Evolutionary conservation across 2,113 vertebrate species (phyloP), one percentile per base, ranked within the genome.

Genomic region (Myotis lucifugus): DNA sequence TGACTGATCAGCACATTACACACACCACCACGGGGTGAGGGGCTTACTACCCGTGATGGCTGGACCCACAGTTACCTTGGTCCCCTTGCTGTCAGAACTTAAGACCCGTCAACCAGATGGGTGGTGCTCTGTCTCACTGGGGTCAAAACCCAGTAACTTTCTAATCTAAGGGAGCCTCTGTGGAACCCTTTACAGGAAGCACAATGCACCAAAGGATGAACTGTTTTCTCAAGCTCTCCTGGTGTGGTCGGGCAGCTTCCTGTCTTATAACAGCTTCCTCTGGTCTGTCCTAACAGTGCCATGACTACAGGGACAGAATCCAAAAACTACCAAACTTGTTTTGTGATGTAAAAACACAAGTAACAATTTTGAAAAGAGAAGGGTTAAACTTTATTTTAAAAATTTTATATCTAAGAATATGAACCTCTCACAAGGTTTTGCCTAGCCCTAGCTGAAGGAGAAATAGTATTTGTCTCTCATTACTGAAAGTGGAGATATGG

Each of bases 21-120:
- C 3, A 50, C 11, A 19, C 34, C 0, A 1, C 70, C n/a, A 4
- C 0, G 19, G 27, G 50, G 73, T 13, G 29, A 66, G 52, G n/a
- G n/a, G 25, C 21, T 27, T 4, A 81, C 29, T 11, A 8, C 2
- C 0, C 1, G 17, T 21, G 12, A 21, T 37, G 15, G 46, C 46
- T 52, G 32, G 48, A 27, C n/a, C 77, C 19, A 34, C 0, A 8
- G 25, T 54, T 18, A 25, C 19, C 34, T 92, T 59, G 2, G 12
- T 34, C 6, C 32, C 25, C 77, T 93, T 93, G 86, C 76, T 88
- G 94, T 50, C 70, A 52, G 72, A 97, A 92, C 86, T 72, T 7
- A 83, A 32, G 27, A 27, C 92, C 73, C 12, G 50, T 69, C 86
- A 34, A 21, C 83, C 3, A 50, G 50, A 34, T 13, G 67, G 89